Base-by-base conservation (phyloP, 2,113 vertebrate genomes). In the Xiphophorus maculatus region DNA sequence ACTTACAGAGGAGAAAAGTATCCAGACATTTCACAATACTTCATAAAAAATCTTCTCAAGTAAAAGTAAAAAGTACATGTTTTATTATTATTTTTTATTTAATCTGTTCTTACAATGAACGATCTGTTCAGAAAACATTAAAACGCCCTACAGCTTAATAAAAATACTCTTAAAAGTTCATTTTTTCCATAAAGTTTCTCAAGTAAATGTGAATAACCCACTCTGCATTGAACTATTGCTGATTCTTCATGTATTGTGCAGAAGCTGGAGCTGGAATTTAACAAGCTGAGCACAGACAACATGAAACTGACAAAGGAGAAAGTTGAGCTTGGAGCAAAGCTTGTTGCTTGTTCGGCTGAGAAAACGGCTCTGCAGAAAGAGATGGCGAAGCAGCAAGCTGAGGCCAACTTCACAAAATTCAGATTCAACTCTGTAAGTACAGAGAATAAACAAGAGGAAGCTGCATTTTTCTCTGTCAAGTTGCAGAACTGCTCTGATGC, bases 211-310 rank as follows among this genome's bases (percentile, higher is more conserved):
- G 35, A 12, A 11, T 37, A 35, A 11, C 35, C 10, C 2, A 37
- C 2, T 37, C 35, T 37, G 35, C 35, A 37, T 37, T 37, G 35
- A 37, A 37, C 35, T 37, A 37, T 48, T 61, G 11, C 15, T 61
- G 64, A 69, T 78, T 73, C 42, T 54, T 69, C 42, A 22, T 62
- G 71, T 83, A 0, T 66, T 76, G 10, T 96, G 25, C 74, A 94
- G 92, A 93, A 92, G 40, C 86, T 96, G 66, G 91, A 97, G 89
- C 69, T 66, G 58, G 92, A 81, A 32, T 89, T 93, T 0, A 93
- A 95, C 58, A 82, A 25, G 4, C 89, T 96, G 3, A 93, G 91
- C 25, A 12, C 2, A 3, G 87, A 92, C 67, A 88, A 92, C 5
- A 1, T 87, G 9, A 1, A 62, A 15, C 91, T 97, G 29, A 71